A percentile compares a stretch with the other conserved stretches of the same genome.
phyloP scores from a whole-genome alignment of 2,888 invertebrate species.

The Ametastegia equiseti region DNA sequence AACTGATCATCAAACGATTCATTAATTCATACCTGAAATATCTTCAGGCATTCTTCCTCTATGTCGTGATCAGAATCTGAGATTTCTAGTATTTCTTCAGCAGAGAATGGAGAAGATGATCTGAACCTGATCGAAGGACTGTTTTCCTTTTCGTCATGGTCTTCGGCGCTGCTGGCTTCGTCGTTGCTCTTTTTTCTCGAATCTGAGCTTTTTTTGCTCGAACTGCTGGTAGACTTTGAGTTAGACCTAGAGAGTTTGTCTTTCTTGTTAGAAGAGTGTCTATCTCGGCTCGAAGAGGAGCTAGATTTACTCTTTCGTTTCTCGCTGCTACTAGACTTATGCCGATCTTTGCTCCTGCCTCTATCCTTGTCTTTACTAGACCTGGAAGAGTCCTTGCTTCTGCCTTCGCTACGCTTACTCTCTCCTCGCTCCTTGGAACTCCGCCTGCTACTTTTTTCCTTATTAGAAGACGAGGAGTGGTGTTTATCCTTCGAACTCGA shows the following conservation, averaged over 20 bases:
- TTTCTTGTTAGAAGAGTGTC: conserved; percentile 64
- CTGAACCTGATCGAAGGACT: conserved; percentile 57
- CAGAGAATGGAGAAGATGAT: conserved; percentile 60
- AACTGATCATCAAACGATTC: not conserved
- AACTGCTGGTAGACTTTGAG: conserved; percentile 66
- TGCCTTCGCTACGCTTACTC: conserved; percentile 54
- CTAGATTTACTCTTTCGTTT: conserved; percentile 65
- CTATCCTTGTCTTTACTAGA: conserved; percentile 59
- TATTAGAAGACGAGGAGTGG: conserved; percentile 62
- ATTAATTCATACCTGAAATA: conserved; percentile 86
- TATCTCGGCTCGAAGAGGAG: conserved; percentile 63
- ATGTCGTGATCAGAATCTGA: conserved; percentile 84
- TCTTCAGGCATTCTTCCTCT: conserved; percentile 89
- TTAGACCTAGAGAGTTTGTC: conserved; percentile 61
- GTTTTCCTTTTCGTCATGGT: conserved; percentile 59
- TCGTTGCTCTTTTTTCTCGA: conserved; percentile 61
- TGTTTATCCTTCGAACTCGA: conserved; percentile 61
- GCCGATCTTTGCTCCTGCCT: conserved; percentile 57
- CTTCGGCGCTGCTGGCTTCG: conserved; percentile 59
- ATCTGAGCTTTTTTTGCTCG: conserved; percentile 57
- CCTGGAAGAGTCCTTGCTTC: conserved; percentile 52
- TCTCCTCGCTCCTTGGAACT: conserved; percentile 52
- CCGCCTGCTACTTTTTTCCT: conserved; percentile 61
- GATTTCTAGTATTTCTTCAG: conserved; percentile 73
- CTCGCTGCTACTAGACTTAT: conserved; percentile 55